phyloP scores from a whole-genome alignment of 2,113 vertebrate genomes.

The Plectropomus leopardus region DNA sequence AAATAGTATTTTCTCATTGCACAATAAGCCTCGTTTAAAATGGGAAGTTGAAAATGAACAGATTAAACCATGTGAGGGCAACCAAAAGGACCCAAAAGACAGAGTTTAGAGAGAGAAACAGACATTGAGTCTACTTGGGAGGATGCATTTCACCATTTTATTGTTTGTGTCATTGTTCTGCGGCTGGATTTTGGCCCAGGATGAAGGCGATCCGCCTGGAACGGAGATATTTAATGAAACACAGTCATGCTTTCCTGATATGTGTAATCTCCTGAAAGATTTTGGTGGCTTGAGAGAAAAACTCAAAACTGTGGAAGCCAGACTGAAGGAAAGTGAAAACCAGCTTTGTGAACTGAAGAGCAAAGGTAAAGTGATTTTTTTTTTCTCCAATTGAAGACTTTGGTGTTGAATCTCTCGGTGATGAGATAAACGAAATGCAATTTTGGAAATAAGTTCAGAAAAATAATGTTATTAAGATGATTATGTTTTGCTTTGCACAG shows the following conservation, averaged over 20 bases:
- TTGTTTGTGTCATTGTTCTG: background rate
- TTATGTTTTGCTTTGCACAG: background rate
- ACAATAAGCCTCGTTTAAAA: too few species aligned
- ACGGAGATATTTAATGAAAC: background rate
- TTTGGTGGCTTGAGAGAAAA: slow-evolving; percentile 1
- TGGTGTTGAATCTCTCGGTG: too few species aligned
- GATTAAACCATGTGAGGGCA: background rate
- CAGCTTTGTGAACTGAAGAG: background rate
- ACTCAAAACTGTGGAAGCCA: background rate
- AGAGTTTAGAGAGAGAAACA: background rate
- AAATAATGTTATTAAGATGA: too few species aligned
- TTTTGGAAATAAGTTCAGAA: too few species aligned
- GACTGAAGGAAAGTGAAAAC: background rate
- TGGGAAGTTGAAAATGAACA: too few species aligned
- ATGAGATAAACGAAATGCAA: too few species aligned
- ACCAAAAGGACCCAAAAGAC: background rate
- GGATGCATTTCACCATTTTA: background rate
- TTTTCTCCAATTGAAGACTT: too few species aligned
- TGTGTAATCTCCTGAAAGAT: background rate
- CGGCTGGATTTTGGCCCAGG: background rate
- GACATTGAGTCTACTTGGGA: background rate
- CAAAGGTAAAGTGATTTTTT: too few species aligned
- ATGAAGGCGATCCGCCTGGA: fast-evolving
- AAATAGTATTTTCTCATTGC: too few species aligned
- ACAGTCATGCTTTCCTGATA: background rate